Percentiles rank a stretch among this genome's conserved stretches.
These are phyloP conservation scores for Scolopax mira DNA, from an alignment of 2,113 vertebrate genomes.

Conservation along the genomic window DNA sequence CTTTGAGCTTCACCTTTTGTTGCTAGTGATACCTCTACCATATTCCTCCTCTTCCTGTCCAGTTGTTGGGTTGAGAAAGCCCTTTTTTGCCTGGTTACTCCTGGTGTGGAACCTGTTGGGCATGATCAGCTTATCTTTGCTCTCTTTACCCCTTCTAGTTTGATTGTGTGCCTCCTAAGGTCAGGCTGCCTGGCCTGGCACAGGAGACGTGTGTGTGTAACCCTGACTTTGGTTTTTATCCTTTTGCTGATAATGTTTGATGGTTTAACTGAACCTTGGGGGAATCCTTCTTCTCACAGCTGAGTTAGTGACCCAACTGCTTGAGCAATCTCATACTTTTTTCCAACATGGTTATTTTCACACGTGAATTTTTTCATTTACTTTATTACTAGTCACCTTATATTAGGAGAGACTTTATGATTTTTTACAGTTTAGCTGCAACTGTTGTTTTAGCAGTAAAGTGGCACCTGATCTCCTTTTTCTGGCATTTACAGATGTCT, in stretches of 20 bases:
- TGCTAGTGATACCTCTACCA: not conserved
- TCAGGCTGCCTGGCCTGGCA: not conserved
- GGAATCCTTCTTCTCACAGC: not conserved
- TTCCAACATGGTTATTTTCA: not conserved
- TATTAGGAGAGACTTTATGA: not conserved
- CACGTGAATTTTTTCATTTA: not conserved
- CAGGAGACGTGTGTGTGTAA: fast-evolving
- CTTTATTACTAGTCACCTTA: not conserved
- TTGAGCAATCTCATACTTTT: not conserved
- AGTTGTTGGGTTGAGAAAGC: not conserved
- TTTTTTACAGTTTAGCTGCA: not conserved
- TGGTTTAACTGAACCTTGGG: not conserved
- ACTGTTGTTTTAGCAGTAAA: not conserved
- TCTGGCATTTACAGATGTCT: not conserved
- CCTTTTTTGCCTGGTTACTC: not conserved
- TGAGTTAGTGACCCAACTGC: not conserved
- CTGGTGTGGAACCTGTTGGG: not conserved
- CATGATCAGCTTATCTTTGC: not conserved
- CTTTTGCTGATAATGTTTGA: not conserved
- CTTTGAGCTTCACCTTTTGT: not conserved
- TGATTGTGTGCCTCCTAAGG: not conserved
- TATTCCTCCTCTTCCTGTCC: not conserved
- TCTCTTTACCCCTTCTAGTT: not conserved
- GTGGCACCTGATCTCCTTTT: not conserved
- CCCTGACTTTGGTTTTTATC: not conserved